Base-by-base conservation (phyloP, 2,888 invertebrate species). In the Apeira syringaria region DNA sequence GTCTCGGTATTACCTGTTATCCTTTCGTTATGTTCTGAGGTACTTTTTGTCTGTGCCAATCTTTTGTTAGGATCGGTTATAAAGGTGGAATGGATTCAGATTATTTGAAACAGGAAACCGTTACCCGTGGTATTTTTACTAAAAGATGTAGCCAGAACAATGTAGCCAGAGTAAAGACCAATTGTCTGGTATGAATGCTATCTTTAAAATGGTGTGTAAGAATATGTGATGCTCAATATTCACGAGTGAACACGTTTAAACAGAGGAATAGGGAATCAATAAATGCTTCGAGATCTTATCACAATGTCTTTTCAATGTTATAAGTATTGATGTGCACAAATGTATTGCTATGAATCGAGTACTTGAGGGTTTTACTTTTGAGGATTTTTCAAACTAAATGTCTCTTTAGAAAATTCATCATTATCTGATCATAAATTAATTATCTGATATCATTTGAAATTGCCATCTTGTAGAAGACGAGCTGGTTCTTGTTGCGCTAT, bases 1-100 rank as follows among this genome's bases (percentile, higher is more conserved):
- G 52, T 54, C 51, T 54, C 43, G 39, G 53, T 47, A 53, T 54
- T 55, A 43, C 53, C 60, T 61, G 66, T 63, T 52, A 48, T 51
- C 55, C 55, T 63, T 62, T 58, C 37, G 45, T 61, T 60, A 57
- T 50, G 54, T 47, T 59, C 50, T 53, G 50, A 35, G 49, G 59
- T 65, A 47, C 37, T 39, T 38, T 68, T 67, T 66, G 65, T 62
- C 51, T 43, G 41, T 25, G 32, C 25, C 42, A 55, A 54, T 50
- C 46, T 50, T 43, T 50, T 69, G 62, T 69, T 65, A 68, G 65
- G 56, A 63, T 67, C 61, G 59, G 66, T 68, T 65, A 65, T 68
- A 60, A 68, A 61, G 53, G 55, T 47, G 50, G 59, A 57, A 61
- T 55, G 46, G 57, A 50, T 53, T 56, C 48, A 62, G 59, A 53